Conservation (phyloP, 2,797 vertebrate genomes). For the Manis javanica region DNA sequence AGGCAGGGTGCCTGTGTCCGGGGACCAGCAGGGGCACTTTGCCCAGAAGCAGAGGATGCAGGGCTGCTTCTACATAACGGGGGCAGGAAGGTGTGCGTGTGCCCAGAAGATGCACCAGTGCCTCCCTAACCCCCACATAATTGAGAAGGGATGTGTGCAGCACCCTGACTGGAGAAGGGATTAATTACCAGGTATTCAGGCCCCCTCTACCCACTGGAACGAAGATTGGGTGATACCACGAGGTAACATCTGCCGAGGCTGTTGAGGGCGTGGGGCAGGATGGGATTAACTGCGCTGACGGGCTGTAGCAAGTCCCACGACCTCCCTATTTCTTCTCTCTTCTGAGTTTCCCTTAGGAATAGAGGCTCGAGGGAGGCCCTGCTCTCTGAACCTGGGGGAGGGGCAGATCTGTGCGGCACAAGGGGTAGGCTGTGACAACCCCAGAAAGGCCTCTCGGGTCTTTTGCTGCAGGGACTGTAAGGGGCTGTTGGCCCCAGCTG, state of each 20-base stretch:
- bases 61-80: background rate
- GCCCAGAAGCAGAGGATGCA: background rate
- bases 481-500: background rate
- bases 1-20: background rate
- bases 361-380: background rate
- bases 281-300: background rate
- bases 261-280: background rate
- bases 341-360: background rate
- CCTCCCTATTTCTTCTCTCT: background rate
- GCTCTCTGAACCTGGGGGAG: background rate
- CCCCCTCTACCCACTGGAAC: background rate
- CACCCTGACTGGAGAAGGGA: background rate
- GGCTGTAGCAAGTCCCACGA: background rate
- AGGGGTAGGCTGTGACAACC: background rate
- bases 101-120: background rate
- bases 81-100: background rate
- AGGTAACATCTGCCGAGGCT: background rate
- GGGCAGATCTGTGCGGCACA: background rate
- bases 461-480: background rate
- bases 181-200: background rate
- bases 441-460: background rate
- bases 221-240: background rate
- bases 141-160: rapidly evolving
- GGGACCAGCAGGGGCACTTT: background rate
- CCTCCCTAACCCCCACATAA: background rate